A percentile compares a stretch with the other conserved stretches of the same genome.
Evolutionary conservation across 2,113 vertebrate species (phyloP).

Genomic region (Halichoerus grypus): DNA sequence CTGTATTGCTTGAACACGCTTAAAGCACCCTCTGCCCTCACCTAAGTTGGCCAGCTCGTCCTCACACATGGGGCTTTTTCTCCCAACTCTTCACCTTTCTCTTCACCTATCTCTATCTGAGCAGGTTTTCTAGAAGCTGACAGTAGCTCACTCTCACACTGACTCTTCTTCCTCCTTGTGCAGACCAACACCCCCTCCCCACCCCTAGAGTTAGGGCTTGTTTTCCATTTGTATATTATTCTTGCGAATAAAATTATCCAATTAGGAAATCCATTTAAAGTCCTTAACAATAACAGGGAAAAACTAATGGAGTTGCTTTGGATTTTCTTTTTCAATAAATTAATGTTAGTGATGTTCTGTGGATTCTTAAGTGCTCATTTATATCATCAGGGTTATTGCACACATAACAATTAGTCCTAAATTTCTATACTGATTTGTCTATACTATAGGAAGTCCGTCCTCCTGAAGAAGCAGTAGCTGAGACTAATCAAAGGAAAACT

Average conservation of each 20-base stretch:
- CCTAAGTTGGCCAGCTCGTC: background rate
- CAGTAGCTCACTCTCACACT: background rate
- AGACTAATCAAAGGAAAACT: background rate
- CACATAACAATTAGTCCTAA: conserved; percentile 67
- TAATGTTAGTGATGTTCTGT: conserved; percentile 72
- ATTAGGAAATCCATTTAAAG: conserved; percentile 82
- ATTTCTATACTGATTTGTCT: conserved; percentile 61
- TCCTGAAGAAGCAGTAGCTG: background rate
- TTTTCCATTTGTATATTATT: conserved; percentile 86
- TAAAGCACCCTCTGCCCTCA: background rate
- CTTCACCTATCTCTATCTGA: background rate
- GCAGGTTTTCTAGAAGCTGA: conserved; percentile 63
- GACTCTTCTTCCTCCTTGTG: background rate
- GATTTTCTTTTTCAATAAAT: conserved; percentile 79
- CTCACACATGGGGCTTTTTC: background rate
- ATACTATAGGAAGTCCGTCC: conserved; percentile 62
- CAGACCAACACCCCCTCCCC: conserved; percentile 40
- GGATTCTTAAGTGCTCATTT: conserved; percentile 71
- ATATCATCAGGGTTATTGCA: conserved; percentile 73
- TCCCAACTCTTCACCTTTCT: background rate
- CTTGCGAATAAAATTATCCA: conserved; percentile 81
- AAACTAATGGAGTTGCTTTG: conserved; percentile 81
- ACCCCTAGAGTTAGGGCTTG: conserved; percentile 45
- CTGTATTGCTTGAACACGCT: background rate
- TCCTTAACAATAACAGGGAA: conserved; percentile 78